Base-by-base conservation (phyloP, 2,888 invertebrate species). In the Melinaea menophilus region DNA sequence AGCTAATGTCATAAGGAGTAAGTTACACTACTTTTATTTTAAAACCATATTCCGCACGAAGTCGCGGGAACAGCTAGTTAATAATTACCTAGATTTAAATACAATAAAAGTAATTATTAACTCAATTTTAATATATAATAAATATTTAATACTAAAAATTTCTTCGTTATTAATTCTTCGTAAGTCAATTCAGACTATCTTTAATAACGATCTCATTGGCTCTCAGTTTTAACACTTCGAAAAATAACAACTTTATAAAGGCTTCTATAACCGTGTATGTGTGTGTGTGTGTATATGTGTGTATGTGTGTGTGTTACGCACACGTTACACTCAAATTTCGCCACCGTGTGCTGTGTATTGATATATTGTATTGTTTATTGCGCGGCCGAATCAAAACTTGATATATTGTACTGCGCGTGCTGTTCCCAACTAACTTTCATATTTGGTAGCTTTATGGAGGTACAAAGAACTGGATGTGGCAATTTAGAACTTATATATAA, bases 341-440 rank as follows among this genome's bases (percentile, higher is more conserved):
- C 90, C 89, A 89, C 90, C 90, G 90, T 90, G 87, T 88, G 89
- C 87, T 85, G 86, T 86, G 88, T 89, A 89, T 89, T 90, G 90
- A 90, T 90, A 90, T 89, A 90, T 90, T 88, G 90, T 90, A 89
- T 90, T 90, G 90, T 90, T 90, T 90, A 90, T 90, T 86, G 90
- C 85, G 84, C 88, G 87, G 86, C 88, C 88, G 85, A 90, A 90
- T 90, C 90, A 90, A 90, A 90, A 90, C 80, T 86, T 90, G 89
- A 90, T 90, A 89, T 90, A 90, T 89, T 83, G 86, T 81, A 80
- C 84, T 79, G 79, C 84, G 82, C 80, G 87, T 84, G 83, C 79
- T 85, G 86, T 81, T 84, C 84, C 84, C 87, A 84, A 85, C 81
- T 84, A 88, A 90, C 88, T 90, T 88, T 90, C 88, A 80, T 88